These are phyloP conservation scores for Nymphicus hollandicus DNA, from an alignment of 2,113 vertebrate species.

Conservation along the genomic window DNA sequence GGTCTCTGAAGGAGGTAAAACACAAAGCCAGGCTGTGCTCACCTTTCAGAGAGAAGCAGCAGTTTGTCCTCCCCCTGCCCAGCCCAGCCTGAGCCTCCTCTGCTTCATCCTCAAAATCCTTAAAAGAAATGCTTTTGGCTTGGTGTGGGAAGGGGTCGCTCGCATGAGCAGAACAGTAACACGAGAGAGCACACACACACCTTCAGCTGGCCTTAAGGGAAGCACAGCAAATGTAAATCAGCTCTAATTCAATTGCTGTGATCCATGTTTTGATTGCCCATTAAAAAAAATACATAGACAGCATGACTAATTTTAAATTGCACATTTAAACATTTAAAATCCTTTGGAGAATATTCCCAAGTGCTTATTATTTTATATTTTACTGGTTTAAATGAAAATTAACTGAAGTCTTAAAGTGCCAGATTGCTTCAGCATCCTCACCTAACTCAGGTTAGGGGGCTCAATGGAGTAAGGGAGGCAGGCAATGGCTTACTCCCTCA, in stretches of 20 bases:
- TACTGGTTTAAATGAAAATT: neutral
- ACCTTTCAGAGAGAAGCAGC: neutral
- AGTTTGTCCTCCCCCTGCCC: neutral
- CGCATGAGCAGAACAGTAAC: neutral
- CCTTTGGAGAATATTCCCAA: neutral
- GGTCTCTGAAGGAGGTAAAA: neutral
- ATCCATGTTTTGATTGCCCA: neutral
- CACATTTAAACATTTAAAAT: neutral
- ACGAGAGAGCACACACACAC: accelerated
- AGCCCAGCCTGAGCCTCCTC: neutral
- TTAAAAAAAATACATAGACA: neutral
- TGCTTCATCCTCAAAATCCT: neutral
- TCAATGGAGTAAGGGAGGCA: neutral
- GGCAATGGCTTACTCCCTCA: neutral
- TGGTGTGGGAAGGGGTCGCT: neutral
- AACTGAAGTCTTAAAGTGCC: neutral
- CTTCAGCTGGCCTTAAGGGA: neutral
- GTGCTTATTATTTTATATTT: neutral
- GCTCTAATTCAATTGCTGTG: neutral
- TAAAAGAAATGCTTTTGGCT: neutral
- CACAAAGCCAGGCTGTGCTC: neutral
- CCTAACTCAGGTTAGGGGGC: neutral
- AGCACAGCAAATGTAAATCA: neutral
- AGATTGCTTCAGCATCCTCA: neutral
- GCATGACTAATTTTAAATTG: neutral